phyloP scores from a whole-genome alignment of 2,888 invertebrate genomes.

The Hecatera dysodea region DNA sequence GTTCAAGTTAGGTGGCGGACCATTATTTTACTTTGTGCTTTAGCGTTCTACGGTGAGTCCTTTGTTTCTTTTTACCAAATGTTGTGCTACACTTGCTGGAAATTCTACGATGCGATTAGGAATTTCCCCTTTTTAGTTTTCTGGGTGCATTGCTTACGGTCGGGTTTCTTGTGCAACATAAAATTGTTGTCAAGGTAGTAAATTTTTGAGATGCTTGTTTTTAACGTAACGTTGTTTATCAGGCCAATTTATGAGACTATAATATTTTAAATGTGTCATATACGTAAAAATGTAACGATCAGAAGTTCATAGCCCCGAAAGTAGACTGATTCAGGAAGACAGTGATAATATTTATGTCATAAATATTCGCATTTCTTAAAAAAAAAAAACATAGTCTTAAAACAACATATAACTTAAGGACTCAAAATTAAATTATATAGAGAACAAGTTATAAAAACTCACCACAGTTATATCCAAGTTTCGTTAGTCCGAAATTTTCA shows the following conservation, averaged over 20 bases:
- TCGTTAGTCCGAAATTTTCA: no score
- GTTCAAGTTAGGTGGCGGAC: conserved; percentile 55
- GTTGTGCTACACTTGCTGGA: conserved; percentile 36
- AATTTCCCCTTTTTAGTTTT: conserved; percentile 40
- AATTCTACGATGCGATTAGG: conserved; percentile 40
- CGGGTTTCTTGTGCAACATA: conserved; percentile 25
- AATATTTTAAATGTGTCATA: background rate
- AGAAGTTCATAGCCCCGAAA: rapidly evolving
- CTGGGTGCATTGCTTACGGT: conserved; percentile 39
- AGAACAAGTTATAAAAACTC: no score
- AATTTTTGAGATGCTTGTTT: conserved; percentile 34
- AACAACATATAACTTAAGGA: no score
- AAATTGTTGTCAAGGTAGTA: conserved; percentile 33
- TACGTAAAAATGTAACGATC: background rate
- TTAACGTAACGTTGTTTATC: conserved; percentile 14
- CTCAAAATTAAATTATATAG: no score
- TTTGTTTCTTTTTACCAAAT: conserved; percentile 56
- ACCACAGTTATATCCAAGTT: no score
- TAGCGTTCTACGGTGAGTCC: conserved; percentile 22
- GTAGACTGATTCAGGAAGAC: background rate
- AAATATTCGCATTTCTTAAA: no score
- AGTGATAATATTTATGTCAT: background rate
- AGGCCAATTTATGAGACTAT: no score
- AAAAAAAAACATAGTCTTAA: no score
- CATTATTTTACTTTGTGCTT: conserved; percentile 62